Base-by-base conservation (phyloP, 2,888 invertebrate genomes). In the Rugalucina vietnamica region DNA sequence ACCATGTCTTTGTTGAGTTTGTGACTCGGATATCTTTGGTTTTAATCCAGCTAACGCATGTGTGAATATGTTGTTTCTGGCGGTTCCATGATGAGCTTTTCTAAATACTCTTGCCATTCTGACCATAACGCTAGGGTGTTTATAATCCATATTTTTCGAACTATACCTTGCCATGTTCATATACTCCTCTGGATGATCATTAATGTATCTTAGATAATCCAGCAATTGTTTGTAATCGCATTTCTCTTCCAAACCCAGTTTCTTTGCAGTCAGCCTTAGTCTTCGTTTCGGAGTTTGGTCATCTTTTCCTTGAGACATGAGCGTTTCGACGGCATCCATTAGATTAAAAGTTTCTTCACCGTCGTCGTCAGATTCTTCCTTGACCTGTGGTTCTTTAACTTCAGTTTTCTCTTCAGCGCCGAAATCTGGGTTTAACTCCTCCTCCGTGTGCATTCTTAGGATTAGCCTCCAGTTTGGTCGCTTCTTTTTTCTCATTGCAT, bases 101-200 rank as follows among this genome's bases (percentile, higher is more conserved):
- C 89, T 80, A 60, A 76, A 90, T 21, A 84, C 86, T 27, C 88
- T 74, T 1, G 88, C 91, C 24, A 89, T 78, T 21, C 88, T 85
- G 12, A 90, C 86, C 72, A 84, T 70, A 0, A 54, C 77, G 74
- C 83, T 86, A 18, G 86, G 86, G 57, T 88, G 85, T 72, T 85
- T 79, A 71, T 83, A 36, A 34, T 88, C 86, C 12, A 65, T 75
- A 49, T 86, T 85, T 70, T 86, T 83, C 0, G 74, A 57, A 1
- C 80, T 73, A 57, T 82, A 88, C 49, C 81, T 84, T 18, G 82
- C 50, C 71, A 78, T 69, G 8, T 71, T 60, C 29, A 88, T 72
- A 73, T 90, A 92, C 76, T 92, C 92, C 3, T 88, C 88, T 0
- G 89, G 88, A 65, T 92, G 88, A 37, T 91, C 91, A 24, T 88